Conservation (phyloP, 1,140 invertebrate genomes). For the Adoxophyes honmai region DNA sequence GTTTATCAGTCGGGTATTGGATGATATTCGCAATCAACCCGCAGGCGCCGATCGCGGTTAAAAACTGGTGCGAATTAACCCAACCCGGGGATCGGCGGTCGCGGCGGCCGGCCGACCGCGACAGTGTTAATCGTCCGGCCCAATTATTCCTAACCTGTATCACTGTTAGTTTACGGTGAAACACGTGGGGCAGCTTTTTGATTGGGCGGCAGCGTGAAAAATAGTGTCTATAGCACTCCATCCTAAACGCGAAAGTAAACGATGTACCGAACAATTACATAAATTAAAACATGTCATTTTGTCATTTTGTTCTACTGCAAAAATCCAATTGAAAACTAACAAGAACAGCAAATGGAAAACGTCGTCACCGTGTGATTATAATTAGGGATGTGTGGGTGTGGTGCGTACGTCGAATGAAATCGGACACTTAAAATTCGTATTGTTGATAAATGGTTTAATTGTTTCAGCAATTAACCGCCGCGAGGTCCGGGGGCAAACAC, state of each 20-base stretch:
- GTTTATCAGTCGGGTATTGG: constrained; percentile 29
- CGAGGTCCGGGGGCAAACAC: constrained; percentile 24
- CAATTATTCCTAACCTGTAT: constrained; percentile 35
- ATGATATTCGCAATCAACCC: constrained; percentile 20
- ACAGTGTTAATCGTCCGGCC: constrained; percentile 31
- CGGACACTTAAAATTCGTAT: constrained; percentile 65
- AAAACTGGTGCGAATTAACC: constrained; percentile 37
- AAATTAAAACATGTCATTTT: no score
- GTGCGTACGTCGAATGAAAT: constrained; percentile 42
- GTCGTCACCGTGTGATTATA: constrained; percentile 35
- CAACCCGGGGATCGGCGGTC: constrained; percentile 20
- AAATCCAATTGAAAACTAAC: no score
- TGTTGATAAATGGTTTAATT: constrained; percentile 70
- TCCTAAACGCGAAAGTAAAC: no score
- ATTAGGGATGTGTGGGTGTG: constrained; percentile 40
- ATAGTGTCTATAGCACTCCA: no score
- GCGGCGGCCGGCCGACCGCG: constrained; percentile 11
- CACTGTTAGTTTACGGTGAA: constrained; percentile 34
- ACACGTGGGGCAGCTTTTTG: constrained; percentile 24
- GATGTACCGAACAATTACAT: no score
- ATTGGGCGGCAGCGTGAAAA: constrained; percentile 19
- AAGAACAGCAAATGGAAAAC: constrained; percentile 16
- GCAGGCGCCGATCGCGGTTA: constrained; percentile 18
- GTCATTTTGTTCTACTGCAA: no score
- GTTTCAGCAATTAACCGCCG: constrained; percentile 62